Evolutionary conservation across 37 sponge, comb jelly and placozoan species (phyloP), one percentile per base, ranked within the genome.

Genomic region (Agelas oroides): DNA sequence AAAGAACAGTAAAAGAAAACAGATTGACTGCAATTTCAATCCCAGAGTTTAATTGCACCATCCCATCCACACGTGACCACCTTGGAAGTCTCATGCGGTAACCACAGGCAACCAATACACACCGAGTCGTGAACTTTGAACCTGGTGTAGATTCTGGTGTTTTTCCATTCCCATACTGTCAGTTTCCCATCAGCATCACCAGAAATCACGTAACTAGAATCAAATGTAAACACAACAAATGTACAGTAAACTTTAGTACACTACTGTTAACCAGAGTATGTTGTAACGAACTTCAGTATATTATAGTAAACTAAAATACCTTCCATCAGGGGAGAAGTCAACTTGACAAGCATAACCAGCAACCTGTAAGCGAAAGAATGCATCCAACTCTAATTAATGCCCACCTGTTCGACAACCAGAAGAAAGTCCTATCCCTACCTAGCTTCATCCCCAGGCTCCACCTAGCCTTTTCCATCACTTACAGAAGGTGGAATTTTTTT

Each of bases 81-180:
- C 53, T 98, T 98, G 20, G 97, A 96, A 5, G 99, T 98, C 82
- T 98, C 99, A 64, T 96, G 97, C 19, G 99, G 99, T 23, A 92
- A 84, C 99, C 99, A 98, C 59, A 78, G 75, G 39, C 91, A 89
- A 64, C 97, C 90, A 70, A 98, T 96, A 81, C 99, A 98, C 77
- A 98, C 99, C 25, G 81, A 76, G 21, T 92, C 93, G 77, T 98
- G 99, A 0, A 97, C 99, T 84, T 96, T 96, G 69, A 98, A 91
- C 59, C 97, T 92, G 33, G 93, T 96, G 67, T 72, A 81, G 35
- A 98, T 77, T 66, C 85, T 87, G 16, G 94, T 93, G 30, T 90
- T 91, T 67, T 94, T 98, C 97, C 97, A 98, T 46, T 98, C 99
- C 99, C 99, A 98, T n/a, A 95, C 87, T 24, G 88, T 90, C 46